These are phyloP conservation scores for Carassius auratus DNA, from an alignment of 2,113 vertebrate species.

Conservation along the genomic window DNA sequence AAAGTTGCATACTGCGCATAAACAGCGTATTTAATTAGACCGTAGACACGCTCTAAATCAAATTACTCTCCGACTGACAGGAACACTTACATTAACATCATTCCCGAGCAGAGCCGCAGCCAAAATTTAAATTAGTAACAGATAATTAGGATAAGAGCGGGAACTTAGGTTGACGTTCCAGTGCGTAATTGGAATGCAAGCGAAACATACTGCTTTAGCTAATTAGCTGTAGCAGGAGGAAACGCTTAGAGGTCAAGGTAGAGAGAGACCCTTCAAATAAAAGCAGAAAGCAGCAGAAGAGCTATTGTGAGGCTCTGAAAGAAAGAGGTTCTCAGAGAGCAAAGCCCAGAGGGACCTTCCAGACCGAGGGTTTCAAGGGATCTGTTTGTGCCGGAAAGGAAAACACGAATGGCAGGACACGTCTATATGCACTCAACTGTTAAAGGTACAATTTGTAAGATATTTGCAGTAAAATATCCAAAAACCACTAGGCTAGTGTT, in stretches of 20 bases:
- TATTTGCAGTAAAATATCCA: no score
- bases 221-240: slow-evolving; percentile 78
- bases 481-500: no score
- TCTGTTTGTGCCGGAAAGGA: no score
- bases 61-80: slow-evolving; percentile 87
- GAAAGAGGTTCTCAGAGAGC: not conserved
- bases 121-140: slow-evolving; percentile 88
- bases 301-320: not conserved
- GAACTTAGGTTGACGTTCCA: slow-evolving; percentile 78
- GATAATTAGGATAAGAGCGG: slow-evolving; percentile 85
- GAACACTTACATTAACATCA: slow-evolving; percentile 86
- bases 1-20: slow-evolving; percentile 81
- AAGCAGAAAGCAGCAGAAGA: slow-evolving; percentile 14
- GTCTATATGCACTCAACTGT: not conserved
- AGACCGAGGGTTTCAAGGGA: not conserved
- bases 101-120: slow-evolving; percentile 80
- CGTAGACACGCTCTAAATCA: slow-evolving; percentile 81
- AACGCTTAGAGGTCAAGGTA: slow-evolving; percentile 61
- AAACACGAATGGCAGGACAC: not conserved
- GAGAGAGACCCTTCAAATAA: slow-evolving; percentile 36
- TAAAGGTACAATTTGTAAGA: not conserved
- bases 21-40: slow-evolving; percentile 87
- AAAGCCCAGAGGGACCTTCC: slow-evolving; percentile 12
- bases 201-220: slow-evolving; percentile 76
- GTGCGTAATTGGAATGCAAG: slow-evolving; percentile 80